phyloP scores from a whole-genome alignment of 2,888 invertebrate species.

The Plagodis pulveraria region DNA sequence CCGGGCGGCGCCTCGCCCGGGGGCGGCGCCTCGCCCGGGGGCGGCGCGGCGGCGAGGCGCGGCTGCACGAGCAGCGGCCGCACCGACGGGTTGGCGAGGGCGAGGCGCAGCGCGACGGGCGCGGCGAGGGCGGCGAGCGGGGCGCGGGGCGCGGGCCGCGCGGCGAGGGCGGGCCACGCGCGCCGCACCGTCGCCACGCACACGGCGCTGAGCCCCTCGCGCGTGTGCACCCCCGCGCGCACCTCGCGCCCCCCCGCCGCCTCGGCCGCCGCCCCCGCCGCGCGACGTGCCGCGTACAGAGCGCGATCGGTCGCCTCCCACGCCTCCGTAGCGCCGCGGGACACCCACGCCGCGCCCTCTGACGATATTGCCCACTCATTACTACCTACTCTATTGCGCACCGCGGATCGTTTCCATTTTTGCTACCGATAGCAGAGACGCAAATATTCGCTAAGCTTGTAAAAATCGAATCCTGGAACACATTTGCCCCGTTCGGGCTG shows the following conservation, averaged over 20 bases:
- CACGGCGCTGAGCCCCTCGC: constrained; percentile 52
- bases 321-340: constrained; percentile 35
- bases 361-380: constrained; percentile 10
- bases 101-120: constrained; percentile 87
- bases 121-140: constrained; percentile 58
- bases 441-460: too few relatives aligned
- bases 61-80: constrained; percentile 88
- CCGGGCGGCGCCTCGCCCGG: constrained; percentile 59
- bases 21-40: constrained; percentile 57
- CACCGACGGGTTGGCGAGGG: constrained; percentile 89
- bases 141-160: constrained; percentile 16
- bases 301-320: constrained; percentile 35
- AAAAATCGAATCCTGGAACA: too few relatives aligned
- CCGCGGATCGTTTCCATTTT: too few relatives aligned
- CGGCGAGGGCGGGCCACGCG: constrained; percentile 26
- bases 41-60: constrained; percentile 88
- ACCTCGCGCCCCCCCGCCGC: constrained; percentile 39
- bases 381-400: too few relatives aligned
- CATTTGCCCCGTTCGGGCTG: too few relatives aligned
- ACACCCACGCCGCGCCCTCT: constrained; percentile 54
- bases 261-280: constrained; percentile 32
- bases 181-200: constrained; percentile 4
- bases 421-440: too few relatives aligned
- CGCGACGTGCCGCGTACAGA: constrained; percentile 24
- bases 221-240: constrained; percentile 55